phyloP scores from a whole-genome alignment of 2,888 invertebrate genomes.

The Leptopilina drosophilae region DNA sequence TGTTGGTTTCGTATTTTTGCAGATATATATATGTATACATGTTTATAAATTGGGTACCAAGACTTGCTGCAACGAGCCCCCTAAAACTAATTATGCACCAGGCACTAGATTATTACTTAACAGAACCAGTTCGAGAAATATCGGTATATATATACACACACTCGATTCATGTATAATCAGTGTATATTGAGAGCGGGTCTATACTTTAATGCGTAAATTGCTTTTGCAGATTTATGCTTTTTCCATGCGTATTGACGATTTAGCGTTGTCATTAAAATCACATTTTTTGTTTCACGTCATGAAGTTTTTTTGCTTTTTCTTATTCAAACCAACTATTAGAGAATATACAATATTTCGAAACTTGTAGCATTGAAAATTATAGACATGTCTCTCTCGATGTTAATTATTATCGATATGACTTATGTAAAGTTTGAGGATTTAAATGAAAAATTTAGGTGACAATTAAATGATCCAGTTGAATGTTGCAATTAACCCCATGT shows the following conservation, averaged over 20 bases:
- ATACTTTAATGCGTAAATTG: neutral
- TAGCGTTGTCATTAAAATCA: conserved; percentile 14
- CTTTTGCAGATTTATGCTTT: conserved; percentile 7
- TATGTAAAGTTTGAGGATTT: too few relatives aligned
- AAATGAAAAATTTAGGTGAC: too few relatives aligned
- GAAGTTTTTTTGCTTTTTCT: too few relatives aligned
- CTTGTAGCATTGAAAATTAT: too few relatives aligned
- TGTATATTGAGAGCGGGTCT: conserved; percentile 4
- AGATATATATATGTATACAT: too few relatives aligned
- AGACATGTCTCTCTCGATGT: too few relatives aligned
- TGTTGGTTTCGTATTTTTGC: neutral
- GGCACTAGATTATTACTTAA: conserved; percentile 27
- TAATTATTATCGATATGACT: too few relatives aligned
- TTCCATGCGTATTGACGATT: neutral
- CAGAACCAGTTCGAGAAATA: conserved; percentile 37
- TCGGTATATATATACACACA: neutral
- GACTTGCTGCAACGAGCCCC: neutral
- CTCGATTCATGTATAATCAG: conserved; percentile 22
- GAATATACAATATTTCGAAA: conserved; percentile 1
- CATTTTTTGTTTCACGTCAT: conserved; percentile 14
- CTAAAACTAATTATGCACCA: conserved; percentile 35
- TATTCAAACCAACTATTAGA: neutral
- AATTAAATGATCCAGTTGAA: too few relatives aligned
- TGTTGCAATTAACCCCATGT: too few relatives aligned
- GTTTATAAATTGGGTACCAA: neutral